phyloP scores from a whole-genome alignment of 2,113 vertebrate species.

The Apistogramma diplotaenia region DNA sequence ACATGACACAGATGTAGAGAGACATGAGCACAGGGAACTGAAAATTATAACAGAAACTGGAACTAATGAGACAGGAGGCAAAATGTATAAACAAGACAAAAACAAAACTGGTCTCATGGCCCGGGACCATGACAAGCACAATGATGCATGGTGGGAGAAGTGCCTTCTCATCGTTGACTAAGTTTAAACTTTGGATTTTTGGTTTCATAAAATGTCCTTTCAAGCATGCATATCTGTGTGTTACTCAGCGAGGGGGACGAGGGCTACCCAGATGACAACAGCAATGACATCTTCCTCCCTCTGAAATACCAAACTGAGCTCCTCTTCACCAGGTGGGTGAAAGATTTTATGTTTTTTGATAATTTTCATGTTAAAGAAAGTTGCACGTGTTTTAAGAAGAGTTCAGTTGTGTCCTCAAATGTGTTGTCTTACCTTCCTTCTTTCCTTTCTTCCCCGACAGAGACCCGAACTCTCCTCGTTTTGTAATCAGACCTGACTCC shows the following conservation, averaged over 20 bases:
- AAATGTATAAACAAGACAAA: no score
- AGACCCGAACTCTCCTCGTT: conserved; percentile 80
- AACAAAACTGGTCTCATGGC: no score
- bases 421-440: accelerated
- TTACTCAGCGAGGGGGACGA: conserved; percentile 85
- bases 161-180: neutral
- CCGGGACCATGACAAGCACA: no score
- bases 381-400: neutral
- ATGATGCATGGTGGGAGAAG: neutral
- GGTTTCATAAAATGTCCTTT: accelerated
- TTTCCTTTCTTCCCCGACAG: conserved; percentile 65
- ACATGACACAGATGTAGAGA: no score
- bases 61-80: no score
- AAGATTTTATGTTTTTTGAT: neutral
- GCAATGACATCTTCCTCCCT: conserved; percentile 77
- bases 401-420: neutral
- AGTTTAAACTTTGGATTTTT: neutral
- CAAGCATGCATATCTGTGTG: neutral
- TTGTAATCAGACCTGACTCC: conserved; percentile 78
- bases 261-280: conserved; percentile 83
- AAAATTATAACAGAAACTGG: no score
- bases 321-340: conserved; percentile 89
- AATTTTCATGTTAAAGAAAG: neutral
- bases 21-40: no score
- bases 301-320: conserved; percentile 89